These are phyloP conservation scores for Epicampocera succincta DNA, from an alignment of 2,888 invertebrate species.

Conservation along the genomic window DNA sequence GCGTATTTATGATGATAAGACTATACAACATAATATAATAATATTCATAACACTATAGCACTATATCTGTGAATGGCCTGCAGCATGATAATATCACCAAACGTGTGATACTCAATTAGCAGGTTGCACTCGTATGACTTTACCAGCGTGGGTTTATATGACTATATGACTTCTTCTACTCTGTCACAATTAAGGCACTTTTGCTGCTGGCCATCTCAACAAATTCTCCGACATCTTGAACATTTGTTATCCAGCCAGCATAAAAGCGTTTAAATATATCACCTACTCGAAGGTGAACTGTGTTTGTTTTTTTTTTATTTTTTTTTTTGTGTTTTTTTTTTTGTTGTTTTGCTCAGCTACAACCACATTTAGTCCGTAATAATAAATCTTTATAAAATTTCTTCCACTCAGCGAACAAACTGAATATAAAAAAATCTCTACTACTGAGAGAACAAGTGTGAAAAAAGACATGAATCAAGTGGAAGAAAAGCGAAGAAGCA, in stretches of 20 bases:
- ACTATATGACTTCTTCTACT: too few relatives aligned
- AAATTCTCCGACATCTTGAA: neutral
- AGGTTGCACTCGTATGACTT: too few relatives aligned
- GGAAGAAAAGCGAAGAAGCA: slow-evolving; percentile 37
- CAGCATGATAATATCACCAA: too few relatives aligned
- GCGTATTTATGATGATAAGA: too few relatives aligned
- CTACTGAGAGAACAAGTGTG: neutral
- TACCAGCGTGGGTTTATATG: too few relatives aligned
- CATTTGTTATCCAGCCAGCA: neutral
- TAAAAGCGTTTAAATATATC: slow-evolving; percentile 1
- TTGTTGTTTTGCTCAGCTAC: too few relatives aligned
- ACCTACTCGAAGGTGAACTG: slow-evolving; percentile 18
- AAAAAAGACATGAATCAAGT: slow-evolving; percentile 34
- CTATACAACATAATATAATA: too few relatives aligned
- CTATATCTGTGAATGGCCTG: too few relatives aligned
- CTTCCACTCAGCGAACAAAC: slow-evolving; percentile 35
- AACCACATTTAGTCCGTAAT: neutral
- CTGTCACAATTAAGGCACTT: neutral
- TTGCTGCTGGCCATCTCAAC: neutral
- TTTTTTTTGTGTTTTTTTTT: too few relatives aligned
- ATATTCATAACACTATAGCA: too few relatives aligned
- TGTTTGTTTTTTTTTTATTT: neutral
- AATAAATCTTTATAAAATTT: slow-evolving; percentile 56
- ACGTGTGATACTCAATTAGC: too few relatives aligned
- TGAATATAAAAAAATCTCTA: slow-evolving; percentile 27